phyloP scores from a whole-genome alignment of 1,140 invertebrate genomes.

The Aleiodes sp. region DNA sequence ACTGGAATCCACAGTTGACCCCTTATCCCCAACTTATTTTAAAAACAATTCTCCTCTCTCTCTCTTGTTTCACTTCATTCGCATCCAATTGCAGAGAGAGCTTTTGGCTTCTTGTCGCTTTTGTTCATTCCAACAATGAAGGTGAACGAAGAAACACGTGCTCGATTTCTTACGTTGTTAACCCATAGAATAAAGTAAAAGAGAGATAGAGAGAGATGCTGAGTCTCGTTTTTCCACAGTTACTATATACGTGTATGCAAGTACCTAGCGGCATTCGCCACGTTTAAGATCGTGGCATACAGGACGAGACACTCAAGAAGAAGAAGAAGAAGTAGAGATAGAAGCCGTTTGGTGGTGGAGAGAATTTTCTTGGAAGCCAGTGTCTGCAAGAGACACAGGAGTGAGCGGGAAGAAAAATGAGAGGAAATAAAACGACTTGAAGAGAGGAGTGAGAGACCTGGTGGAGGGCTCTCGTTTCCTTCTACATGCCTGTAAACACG shows the following conservation, averaged over 20 bases:
- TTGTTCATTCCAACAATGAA: not conserved
- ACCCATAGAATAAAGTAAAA: not conserved
- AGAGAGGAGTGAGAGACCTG: too few relatives aligned
- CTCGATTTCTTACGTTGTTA: not conserved
- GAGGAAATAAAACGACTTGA: too few relatives aligned
- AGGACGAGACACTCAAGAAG: conserved; percentile 42
- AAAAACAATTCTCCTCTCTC: conserved; percentile 15
- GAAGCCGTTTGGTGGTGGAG: conserved; percentile 42
- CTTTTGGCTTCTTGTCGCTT: not conserved
- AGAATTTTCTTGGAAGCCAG: conserved; percentile 53
- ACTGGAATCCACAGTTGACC: conserved; percentile 42
- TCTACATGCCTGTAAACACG: conserved; percentile 44
- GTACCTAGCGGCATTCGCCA: not conserved
- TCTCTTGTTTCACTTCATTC: not conserved
- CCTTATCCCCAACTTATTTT: not conserved
- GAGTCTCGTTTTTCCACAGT: too few relatives aligned
- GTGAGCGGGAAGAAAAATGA: not conserved
- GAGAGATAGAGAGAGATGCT: too few relatives aligned
- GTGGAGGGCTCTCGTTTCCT: not conserved
- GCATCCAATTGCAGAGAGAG: not conserved
- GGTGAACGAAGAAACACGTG: conserved; percentile 22
- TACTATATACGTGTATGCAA: too few relatives aligned
- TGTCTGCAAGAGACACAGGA: conserved; percentile 28
- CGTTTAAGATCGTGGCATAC: conserved; percentile 59
- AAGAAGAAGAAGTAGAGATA: conserved; percentile 36